Evolutionary conservation across 2,888 invertebrate species (phyloP).

Genomic region (Creontiades dilutus): DNA sequence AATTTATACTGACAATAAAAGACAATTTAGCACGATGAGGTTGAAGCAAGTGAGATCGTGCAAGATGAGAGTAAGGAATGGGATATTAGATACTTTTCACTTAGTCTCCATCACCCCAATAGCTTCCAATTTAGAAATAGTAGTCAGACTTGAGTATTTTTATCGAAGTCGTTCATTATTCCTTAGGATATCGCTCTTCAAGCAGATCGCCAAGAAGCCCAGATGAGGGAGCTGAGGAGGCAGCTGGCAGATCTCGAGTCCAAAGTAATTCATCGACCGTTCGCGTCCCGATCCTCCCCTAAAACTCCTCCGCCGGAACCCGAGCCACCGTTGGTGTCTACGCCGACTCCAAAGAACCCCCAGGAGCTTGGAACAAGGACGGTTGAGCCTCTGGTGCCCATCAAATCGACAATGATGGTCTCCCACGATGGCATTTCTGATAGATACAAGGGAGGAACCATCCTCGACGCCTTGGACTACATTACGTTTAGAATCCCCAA

Average conservation of each 20-base stretch:
- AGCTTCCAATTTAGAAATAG: too few species aligned
- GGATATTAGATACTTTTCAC: too few species aligned
- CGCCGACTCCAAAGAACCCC: background rate
- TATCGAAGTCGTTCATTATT: conserved; percentile 1
- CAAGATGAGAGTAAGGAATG: too few species aligned
- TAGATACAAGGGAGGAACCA: conserved; percentile 59
- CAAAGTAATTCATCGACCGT: conserved; percentile 73
- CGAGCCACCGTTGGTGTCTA: background rate
- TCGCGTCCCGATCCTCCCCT: conserved; percentile 59
- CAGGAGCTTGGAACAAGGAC: background rate
- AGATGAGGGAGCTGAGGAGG: conserved; percentile 87
- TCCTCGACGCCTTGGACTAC: conserved; percentile 70
- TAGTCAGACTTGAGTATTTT: background rate
- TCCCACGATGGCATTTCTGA: conserved; percentile 35
- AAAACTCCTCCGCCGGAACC: conserved; percentile 42
- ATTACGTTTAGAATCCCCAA: conserved; percentile 68
- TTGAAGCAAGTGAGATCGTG: too few species aligned
- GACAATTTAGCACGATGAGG: background rate
- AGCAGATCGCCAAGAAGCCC: conserved; percentile 87
- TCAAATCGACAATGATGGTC: conserved; percentile 46
- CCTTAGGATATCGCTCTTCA: conserved; percentile 85
- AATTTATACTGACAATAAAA: too few species aligned
- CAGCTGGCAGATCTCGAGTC: conserved; percentile 81
- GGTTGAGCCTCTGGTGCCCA: conserved; percentile 33
- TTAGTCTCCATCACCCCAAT: too few species aligned